These are phyloP conservation scores for Eleutherodactylus coqui DNA, from an alignment of 2,797 vertebrate species.

Conservation along the genomic window DNA sequence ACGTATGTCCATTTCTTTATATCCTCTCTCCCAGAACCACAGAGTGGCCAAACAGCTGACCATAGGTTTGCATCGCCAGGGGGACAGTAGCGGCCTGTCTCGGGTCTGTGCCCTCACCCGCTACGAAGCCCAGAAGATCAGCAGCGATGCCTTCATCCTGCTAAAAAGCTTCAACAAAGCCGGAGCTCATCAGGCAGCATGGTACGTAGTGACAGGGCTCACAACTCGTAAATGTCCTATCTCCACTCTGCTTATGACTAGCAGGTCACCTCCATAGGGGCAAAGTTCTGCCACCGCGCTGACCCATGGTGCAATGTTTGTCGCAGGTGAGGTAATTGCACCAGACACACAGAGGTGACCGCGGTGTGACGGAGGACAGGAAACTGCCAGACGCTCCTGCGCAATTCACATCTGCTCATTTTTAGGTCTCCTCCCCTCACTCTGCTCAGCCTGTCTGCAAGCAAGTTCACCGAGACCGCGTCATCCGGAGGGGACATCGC, in stretches of 20 bases:
- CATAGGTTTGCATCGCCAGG: conserved; percentile 85
- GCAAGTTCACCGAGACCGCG: conserved; percentile 83
- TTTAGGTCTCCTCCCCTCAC: conserved; percentile 88
- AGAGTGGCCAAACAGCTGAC: conserved; percentile 86
- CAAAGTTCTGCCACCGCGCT: no score
- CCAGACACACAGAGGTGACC: no score
- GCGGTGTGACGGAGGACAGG: no score
- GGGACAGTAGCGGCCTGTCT: conserved; percentile 81
- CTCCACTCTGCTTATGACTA: no score
- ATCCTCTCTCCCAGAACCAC: conserved; percentile 79
- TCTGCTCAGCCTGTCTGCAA: conserved; percentile 85
- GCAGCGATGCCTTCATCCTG: conserved; percentile 83
- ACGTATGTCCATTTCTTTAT: not conserved
- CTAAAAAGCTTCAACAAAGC: conserved; percentile 89
- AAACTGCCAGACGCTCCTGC: no score
- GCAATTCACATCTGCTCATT: not conserved
- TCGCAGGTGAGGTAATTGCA: no score
- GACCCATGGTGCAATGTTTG: no score
- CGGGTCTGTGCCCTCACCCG: conserved; percentile 87
- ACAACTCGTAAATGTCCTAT: no score
- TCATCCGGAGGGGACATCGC: conserved; percentile 79
- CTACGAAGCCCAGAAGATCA: conserved; percentile 88
- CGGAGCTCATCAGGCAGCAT: conserved; percentile 85
- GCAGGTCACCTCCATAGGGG: no score
- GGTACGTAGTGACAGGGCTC: conserved; percentile 75